These are phyloP conservation scores for Nephrotoma guestfalica DNA, from an alignment of 2,888 invertebrate species.

Conservation along the genomic window DNA sequence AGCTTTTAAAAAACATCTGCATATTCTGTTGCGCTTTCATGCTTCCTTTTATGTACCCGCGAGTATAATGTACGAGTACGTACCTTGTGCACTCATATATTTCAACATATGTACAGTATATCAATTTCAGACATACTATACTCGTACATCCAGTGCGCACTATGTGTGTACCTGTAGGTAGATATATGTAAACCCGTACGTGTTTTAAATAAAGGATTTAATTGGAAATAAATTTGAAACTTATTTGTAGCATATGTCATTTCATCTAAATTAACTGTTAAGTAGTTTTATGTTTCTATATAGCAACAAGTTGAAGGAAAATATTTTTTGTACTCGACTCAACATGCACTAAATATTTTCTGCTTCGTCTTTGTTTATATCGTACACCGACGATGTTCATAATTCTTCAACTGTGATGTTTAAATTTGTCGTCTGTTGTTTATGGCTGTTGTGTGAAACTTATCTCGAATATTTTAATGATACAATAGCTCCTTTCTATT, in stretches of 20 bases:
- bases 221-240: not conserved
- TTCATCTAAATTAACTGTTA: not conserved
- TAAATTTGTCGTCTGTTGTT: too few relatives aligned
- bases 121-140: not conserved
- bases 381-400: too few relatives aligned
- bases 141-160: not conserved
- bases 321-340: too few relatives aligned
- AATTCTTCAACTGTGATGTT: too few relatives aligned
- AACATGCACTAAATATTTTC: too few relatives aligned
- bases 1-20: not conserved
- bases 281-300: not conserved
- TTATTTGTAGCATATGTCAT: not conserved
- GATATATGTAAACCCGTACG: not conserved
- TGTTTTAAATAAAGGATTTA: not conserved
- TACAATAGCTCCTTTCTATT: too few relatives aligned
- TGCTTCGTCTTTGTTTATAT: too few relatives aligned
- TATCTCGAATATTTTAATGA: too few relatives aligned
- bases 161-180: not conserved
- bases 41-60: not conserved
- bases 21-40: not conserved
- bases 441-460: too few relatives aligned
- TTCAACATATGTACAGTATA: not conserved
- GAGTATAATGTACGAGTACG: too few relatives aligned
- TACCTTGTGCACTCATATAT: too few relatives aligned
- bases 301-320: not conserved